Conservation (phyloP, 1,140 invertebrate species). For the Maniola jurtina region DNA sequence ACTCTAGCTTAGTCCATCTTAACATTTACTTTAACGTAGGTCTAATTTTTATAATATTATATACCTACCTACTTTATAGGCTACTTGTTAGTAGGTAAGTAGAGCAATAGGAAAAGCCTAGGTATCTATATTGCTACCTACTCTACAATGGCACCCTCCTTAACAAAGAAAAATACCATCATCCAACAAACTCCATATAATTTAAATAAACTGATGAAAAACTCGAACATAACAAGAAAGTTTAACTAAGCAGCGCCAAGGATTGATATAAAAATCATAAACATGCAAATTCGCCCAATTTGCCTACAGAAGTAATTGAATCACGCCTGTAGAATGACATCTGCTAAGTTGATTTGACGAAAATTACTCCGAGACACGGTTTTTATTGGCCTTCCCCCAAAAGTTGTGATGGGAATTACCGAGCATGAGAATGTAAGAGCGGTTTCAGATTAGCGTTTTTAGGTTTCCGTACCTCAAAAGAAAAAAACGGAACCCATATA, state of each 20-base stretch:
- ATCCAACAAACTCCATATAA: constrained; percentile 19
- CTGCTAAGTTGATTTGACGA: constrained; percentile 52
- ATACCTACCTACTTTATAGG: no score
- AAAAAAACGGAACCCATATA: no score
- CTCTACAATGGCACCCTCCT: no score
- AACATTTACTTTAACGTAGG: no score
- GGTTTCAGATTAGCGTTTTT: not conserved
- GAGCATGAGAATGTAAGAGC: not conserved
- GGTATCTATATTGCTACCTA: not conserved
- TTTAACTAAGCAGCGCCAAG: constrained; percentile 48
- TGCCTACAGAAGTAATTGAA: constrained; percentile 68
- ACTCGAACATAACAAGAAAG: constrained; percentile 36
- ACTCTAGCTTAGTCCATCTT: no score
- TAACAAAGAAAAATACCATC: not conserved
- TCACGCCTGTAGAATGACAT: constrained; percentile 51
- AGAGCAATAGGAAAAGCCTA: no score
- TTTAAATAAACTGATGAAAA: constrained; percentile 30
- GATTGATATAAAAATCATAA: constrained; percentile 50
- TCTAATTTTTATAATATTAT: no score
- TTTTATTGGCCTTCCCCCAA: constrained; percentile 45
- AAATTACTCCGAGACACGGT: constrained; percentile 40
- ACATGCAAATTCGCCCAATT: constrained; percentile 64
- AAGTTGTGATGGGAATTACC: constrained; percentile 42
- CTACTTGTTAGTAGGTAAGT: no score
- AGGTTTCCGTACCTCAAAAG: no score